Base-by-base conservation (phyloP, 2,113 vertebrate genomes). In the Sigmodon hispidus region DNA sequence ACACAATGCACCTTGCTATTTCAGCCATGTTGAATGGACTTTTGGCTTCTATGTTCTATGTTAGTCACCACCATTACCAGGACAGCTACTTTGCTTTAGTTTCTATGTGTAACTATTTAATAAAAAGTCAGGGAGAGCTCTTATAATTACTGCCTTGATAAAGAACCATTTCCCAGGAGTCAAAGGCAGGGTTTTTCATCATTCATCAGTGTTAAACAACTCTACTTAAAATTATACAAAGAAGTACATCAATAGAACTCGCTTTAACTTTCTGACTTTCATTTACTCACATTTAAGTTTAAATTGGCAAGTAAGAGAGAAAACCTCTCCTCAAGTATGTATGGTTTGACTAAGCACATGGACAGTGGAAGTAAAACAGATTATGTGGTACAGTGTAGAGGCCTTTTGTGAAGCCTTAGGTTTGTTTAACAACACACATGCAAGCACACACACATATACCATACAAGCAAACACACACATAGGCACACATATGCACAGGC, bases 61-160 rank as follows among this genome's bases (percentile, higher is more conserved):
- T 17, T 8, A 22, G 55, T 75, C 52, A 77, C 69, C 17, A 22
- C 6, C 31, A 1, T 43, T 95, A n/a, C 6, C 36, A 72, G 16
- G n/a, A 61, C 24, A 15, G 12, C 5, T 29, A 19, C 15, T 89
- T 79, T 87, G 31, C 79, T 90, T 94, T 63, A 90, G 45, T 57
- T 70, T n/a, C 61, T 95, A 96, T 79, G 87, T 73, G 48, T 79
- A 89, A n/a, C 65, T 90, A 45, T 21, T 31, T 67, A 87, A 91
- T 26, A 4, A 80, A 84, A 72, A 85, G 31, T 19, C n/a, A n/a
- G n/a, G n/a, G n/a, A 93, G 31, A 91, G 11, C 48, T 93, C 52
- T 95, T 48, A 89, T 89, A 94, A 80, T 77, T 59, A 34, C 36
- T 57, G 73, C 5, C 29, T 34, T 84, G 80, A 7, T 50, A 77